These are phyloP conservation scores for Eulemur mongoz DNA, from an alignment of 2,797 vertebrate genomes.

Conservation along the genomic window DNA sequence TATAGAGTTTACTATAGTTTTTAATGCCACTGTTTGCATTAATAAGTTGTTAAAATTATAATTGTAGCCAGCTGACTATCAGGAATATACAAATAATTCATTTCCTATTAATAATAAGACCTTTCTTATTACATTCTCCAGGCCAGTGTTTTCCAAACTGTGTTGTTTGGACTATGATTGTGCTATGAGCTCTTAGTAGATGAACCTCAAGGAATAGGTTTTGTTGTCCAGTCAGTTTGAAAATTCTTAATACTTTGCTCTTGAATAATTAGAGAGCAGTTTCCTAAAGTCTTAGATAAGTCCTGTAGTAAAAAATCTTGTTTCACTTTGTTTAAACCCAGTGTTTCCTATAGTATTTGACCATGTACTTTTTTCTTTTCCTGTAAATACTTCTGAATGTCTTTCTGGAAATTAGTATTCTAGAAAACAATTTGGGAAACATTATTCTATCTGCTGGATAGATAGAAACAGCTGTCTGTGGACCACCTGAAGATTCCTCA, in stretches of 20 bases:
- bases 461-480: neutral
- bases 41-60: constrained; percentile 23
- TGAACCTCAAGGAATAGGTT: constrained; percentile 7
- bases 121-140: neutral
- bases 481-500: neutral
- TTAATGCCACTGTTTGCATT: neutral
- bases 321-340: constrained; percentile 37
- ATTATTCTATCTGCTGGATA: neutral
- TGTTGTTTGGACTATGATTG: constrained; percentile 37
- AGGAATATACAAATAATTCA: constrained; percentile 22
- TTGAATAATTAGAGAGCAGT: neutral
- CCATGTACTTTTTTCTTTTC: neutral
- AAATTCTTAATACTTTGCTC: neutral
- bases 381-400: neutral
- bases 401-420: neutral
- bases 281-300: neutral
- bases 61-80: neutral
- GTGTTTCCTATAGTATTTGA: constrained; percentile 20
- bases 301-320: neutral
- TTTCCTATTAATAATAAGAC: neutral
- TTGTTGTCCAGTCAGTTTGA: neutral
- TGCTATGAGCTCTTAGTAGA: neutral
- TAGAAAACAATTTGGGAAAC: constrained; percentile 13
- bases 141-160: neutral
- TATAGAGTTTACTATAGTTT: constrained; percentile 22